These are phyloP conservation scores for Tribolium freemani DNA, from an alignment of 2,888 invertebrate genomes.

Conservation along the genomic window DNA sequence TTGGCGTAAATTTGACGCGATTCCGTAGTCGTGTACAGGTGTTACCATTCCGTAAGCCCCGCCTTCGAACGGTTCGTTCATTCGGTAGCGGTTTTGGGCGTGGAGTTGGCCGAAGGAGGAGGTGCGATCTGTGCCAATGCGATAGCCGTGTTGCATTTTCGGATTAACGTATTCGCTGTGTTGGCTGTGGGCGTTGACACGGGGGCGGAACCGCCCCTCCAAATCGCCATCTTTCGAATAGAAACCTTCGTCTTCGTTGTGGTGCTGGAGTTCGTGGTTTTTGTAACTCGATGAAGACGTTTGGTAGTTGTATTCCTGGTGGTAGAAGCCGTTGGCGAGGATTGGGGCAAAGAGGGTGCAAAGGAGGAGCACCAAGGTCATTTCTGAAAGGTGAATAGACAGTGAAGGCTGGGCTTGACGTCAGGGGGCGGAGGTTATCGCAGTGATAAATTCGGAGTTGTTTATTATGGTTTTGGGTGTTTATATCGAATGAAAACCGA, in stretches of 20 bases:
- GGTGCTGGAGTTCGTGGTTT: conserved; percentile 66
- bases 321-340: conserved; percentile 61
- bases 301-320: conserved; percentile 65
- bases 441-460: neutral
- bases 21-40: conserved; percentile 41
- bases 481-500: too few species aligned
- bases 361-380: neutral
- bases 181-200: conserved; percentile 63
- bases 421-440: neutral
- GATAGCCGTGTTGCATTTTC: conserved; percentile 47
- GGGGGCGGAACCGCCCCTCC: conserved; percentile 60
- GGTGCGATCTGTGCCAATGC: conserved; percentile 30
- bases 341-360: conserved; percentile 44
- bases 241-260: conserved; percentile 65
- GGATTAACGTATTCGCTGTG: conserved; percentile 66
- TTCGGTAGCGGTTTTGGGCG: conserved; percentile 38
- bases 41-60: neutral
- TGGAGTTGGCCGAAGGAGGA: conserved; percentile 52
- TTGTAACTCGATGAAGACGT: conserved; percentile 63
- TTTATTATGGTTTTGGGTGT: too few species aligned
- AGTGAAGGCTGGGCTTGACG: neutral
- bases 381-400: neutral
- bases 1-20: conserved; percentile 48
- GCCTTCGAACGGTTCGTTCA: conserved; percentile 22
- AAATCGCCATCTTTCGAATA: conserved; percentile 65